A percentile compares a stretch with the other conserved stretches of the same genome.
phyloP scores from a whole-genome alignment of 2,888 invertebrate genomes.

The Drosophila ustulata region DNA sequence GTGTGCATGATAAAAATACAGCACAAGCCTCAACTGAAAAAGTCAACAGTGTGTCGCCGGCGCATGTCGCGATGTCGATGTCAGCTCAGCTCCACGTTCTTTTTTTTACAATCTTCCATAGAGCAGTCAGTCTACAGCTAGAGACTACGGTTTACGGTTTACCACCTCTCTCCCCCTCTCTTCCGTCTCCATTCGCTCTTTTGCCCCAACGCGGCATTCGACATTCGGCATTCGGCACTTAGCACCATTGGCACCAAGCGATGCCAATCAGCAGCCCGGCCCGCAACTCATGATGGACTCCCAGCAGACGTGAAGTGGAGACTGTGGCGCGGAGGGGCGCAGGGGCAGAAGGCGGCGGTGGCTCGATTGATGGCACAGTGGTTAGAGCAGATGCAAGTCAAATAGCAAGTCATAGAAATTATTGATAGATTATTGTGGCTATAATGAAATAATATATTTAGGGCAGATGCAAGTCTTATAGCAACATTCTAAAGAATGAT shows the following conservation, averaged over 20 bases:
- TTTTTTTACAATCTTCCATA: constrained; percentile 35
- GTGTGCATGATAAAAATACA: constrained; percentile 49
- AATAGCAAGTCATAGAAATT: not conserved
- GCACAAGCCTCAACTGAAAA: constrained; percentile 63
- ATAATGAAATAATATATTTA: no score
- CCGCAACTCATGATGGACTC: constrained; percentile 31
- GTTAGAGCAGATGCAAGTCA: constrained; percentile 6
- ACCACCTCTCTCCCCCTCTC: constrained; percentile 17
- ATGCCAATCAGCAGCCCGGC: constrained; percentile 65
- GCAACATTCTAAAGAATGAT: no score
- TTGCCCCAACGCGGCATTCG: constrained; percentile 51
- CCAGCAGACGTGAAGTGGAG: not conserved
- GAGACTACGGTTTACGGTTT: constrained; percentile 16
- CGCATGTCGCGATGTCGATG: constrained; percentile 61
- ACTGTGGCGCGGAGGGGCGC: not conserved
- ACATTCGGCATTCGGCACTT: constrained; percentile 80
- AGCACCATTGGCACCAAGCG: constrained; percentile 78
- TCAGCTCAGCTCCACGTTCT: constrained; percentile 12
- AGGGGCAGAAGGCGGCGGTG: not conserved
- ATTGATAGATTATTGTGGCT: no score
- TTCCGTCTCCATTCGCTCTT: constrained; percentile 30
- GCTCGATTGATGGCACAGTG: constrained; percentile 44
- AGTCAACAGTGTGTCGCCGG: constrained; percentile 71
- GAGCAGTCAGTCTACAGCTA: constrained; percentile 21
- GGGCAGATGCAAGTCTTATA: not conserved